Conservation (phyloP, 2,113 vertebrate species). For the Protomyctophum bolini region DNA sequence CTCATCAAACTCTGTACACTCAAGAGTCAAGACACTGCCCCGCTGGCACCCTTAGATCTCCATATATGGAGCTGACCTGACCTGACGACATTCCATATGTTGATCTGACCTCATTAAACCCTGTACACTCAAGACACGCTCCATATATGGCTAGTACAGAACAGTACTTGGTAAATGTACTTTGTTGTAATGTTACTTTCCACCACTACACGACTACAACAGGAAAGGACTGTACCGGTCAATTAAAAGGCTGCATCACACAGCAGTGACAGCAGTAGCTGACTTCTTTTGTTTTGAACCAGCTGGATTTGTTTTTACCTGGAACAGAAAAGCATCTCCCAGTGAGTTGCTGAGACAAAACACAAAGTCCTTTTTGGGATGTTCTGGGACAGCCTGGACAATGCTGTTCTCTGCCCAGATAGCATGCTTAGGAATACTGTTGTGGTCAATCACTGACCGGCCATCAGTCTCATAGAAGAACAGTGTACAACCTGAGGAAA, state of each 20-base stretch:
- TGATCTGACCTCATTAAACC: too few relatives aligned
- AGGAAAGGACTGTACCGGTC: neutral
- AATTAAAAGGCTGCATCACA: neutral
- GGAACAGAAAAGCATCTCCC: constrained; percentile 95
- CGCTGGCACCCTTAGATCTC: too few relatives aligned
- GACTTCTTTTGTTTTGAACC: neutral
- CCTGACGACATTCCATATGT: too few relatives aligned
- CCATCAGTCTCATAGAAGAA: constrained; percentile 96
- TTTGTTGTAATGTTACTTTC: too few relatives aligned
- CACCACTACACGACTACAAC: neutral
- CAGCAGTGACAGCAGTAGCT: neutral
- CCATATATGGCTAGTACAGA: too few relatives aligned
- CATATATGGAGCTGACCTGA: too few relatives aligned
- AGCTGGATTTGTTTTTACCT: constrained; percentile 76
- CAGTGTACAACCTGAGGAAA: constrained; percentile 88
- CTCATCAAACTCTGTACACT: too few relatives aligned
- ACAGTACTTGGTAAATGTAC: too few relatives aligned
- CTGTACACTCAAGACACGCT: too few relatives aligned
- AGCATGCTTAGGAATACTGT: constrained; percentile 92
- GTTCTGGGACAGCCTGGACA: constrained; percentile 96
- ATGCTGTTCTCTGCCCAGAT: constrained; percentile 98
- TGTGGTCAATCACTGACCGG: constrained; percentile 91
- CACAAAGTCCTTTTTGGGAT: constrained; percentile 98
- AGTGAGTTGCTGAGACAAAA: constrained; percentile 98
- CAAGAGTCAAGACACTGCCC: too few relatives aligned